phyloP scores from a whole-genome alignment of 2,113 vertebrate genomes.

The Nicator chloris region DNA sequence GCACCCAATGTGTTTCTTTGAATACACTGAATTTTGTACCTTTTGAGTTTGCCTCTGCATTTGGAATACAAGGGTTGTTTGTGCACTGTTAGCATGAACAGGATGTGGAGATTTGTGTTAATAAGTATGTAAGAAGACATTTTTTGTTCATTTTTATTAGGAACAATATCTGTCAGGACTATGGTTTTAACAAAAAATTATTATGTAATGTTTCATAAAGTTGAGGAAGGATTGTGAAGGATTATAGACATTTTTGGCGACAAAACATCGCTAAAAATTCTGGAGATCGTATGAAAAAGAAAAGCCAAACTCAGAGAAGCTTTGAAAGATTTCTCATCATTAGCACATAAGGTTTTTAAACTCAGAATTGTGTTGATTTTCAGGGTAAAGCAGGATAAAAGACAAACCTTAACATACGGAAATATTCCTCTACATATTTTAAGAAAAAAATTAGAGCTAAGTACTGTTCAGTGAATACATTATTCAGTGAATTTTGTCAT shows the following conservation, averaged over 20 bases:
- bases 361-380: not conserved
- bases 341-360: not conserved
- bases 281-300: not conserved
- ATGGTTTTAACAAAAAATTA: not conserved
- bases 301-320: not conserved
- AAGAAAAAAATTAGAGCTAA: not conserved
- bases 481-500: conserved; percentile 27
- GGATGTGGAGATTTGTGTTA: not conserved
- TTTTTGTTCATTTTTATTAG: not conserved
- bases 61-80: not conserved
- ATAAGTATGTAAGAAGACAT: not conserved
- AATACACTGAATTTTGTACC: not conserved
- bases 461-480: not conserved
- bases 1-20: not conserved
- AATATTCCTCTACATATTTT: not conserved
- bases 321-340: not conserved
- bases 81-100: not conserved
- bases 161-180: not conserved
- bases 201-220: not conserved
- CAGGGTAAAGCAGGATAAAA: not conserved
- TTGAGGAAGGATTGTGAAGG: not conserved
- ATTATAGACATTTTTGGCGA: not conserved
- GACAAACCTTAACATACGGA: not conserved
- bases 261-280: not conserved
- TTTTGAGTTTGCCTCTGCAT: not conserved